Base-by-base conservation (phyloP, 2,888 invertebrate genomes). In the Diaphora mendica region DNA sequence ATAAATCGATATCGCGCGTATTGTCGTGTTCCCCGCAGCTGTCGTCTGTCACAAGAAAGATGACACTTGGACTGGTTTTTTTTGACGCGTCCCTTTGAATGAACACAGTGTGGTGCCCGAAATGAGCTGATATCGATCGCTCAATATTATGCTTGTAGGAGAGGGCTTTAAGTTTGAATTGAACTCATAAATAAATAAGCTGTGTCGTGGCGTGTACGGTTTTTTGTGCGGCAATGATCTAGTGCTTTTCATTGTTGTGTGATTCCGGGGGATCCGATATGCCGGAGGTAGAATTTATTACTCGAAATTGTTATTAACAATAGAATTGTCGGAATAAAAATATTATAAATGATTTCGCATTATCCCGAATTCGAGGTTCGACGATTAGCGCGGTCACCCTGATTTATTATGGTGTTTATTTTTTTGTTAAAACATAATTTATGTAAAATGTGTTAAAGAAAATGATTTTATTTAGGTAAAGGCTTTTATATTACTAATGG, bases 101-200 rank as follows among this genome's bases (percentile, higher is more conserved):
- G 87, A 87, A 85, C 91, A 81, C 92, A 88, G 91, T 90, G 90
- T 90, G 92, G 90, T 86, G 90, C 89, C 89, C 86, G 88, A 92
- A 94, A 94, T 93, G 93, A 94, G 92, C 87, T 89, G 94, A 95
- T 95, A 95, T 94, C 94, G 93, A 95, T 95, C 95, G 92, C 91
- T 91, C 91, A 92, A 93, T 92, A 93, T 92, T 92, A 90, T 90
- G 89, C 90, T 88, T 87, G 79, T 84, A 83, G 85, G 88, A 89
- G 92, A 92, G 93, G 92, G 93, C 91, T 90, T 91, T 85, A 92
- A 92, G 92, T 92, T 91, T 87, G 92, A 92, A 93, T 92, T 91
- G 92, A 91, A 90, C 93, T 93, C 94, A 93, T 95, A 95, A 94
- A 95, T 95, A 95, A 93, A 94, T 93, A 94, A 94, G 93, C 92